Percentiles rank a stretch among this genome's conserved stretches.
These are phyloP conservation scores for Dolichomitus sp. DNA, from an alignment of 2,888 invertebrate species.

Conservation along the genomic window DNA sequence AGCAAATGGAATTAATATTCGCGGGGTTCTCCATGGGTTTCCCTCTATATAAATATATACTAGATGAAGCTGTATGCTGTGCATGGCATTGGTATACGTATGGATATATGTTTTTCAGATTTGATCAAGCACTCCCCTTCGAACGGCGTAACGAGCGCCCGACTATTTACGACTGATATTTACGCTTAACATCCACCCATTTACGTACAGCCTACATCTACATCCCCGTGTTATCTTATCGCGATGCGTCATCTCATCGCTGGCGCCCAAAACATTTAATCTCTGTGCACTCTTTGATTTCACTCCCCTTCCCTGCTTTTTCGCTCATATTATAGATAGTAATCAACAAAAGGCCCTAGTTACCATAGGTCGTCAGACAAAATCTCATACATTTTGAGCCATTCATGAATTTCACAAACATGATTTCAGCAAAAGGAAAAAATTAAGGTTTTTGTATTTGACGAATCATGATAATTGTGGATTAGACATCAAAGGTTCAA, in stretches of 20 bases:
- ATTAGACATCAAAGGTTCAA: not conserved
- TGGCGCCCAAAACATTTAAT: slow-evolving; percentile 14
- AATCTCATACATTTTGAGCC: not conserved
- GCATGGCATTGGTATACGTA: not conserved
- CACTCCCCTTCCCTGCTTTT: not conserved
- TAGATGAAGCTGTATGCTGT: slow-evolving; percentile 1
- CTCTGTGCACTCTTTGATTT: slow-evolving; percentile 17
- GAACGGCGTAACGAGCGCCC: slow-evolving; percentile 35
- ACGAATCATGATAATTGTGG: not conserved
- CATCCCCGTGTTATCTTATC: slow-evolving; percentile 12
- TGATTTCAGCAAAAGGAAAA: not conserved
- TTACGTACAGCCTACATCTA: slow-evolving; percentile 2
- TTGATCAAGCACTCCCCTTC: slow-evolving; percentile 30
- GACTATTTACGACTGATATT: slow-evolving; percentile 56
- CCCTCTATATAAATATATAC: slow-evolving; percentile 28
- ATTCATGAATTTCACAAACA: not conserved
- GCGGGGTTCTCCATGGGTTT: slow-evolving; percentile 26
- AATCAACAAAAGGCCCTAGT: slow-evolving; percentile 1
- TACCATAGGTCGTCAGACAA: not conserved
- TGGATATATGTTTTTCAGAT: slow-evolving; percentile 33
- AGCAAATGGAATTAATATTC: slow-evolving; percentile 49
- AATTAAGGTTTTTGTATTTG: not conserved
- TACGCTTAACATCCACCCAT: slow-evolving; percentile 19
- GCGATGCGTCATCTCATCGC: slow-evolving; percentile 3
- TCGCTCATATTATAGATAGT: not conserved